Evolutionary conservation across 2,113 vertebrate genomes (phyloP).

Genomic region (Odocoileus virginianus): DNA sequence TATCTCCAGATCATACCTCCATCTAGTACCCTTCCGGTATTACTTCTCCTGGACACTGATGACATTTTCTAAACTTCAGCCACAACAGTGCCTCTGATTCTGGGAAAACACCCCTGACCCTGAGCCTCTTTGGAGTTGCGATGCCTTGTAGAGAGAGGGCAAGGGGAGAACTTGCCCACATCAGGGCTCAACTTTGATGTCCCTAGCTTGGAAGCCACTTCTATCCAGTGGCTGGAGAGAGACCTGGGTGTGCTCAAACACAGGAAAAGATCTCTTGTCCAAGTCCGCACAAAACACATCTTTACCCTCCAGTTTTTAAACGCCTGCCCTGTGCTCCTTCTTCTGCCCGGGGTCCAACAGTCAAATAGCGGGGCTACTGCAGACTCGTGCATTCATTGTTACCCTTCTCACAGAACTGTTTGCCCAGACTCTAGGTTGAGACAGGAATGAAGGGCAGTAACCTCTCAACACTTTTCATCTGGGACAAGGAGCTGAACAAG

Average conservation of each 20-base stretch:
- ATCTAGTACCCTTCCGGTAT: neutral
- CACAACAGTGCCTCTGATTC: neutral
- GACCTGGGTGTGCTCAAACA: neutral
- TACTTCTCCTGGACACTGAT: neutral
- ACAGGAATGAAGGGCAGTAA: neutral
- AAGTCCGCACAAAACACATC: neutral
- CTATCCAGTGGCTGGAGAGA: neutral
- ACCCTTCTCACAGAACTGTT: neutral
- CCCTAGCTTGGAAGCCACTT: neutral
- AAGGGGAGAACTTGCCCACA: neutral
- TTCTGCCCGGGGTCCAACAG: neutral
- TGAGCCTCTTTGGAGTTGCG: neutral
- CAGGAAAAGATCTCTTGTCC: neutral
- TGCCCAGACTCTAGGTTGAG: neutral
- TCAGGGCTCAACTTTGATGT: neutral
- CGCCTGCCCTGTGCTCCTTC: neutral
- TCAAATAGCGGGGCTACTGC: neutral
- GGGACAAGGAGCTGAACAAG: neutral
- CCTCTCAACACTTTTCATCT: neutral
- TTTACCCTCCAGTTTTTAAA: neutral
- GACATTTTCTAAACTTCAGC: neutral
- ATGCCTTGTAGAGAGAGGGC: neutral
- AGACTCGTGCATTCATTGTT: too few relatives aligned
- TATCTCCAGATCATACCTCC: neutral
- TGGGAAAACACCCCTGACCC: neutral